Base-by-base conservation (phyloP, 1,140 invertebrate genomes). In the Lethocerus indicus region DNA sequence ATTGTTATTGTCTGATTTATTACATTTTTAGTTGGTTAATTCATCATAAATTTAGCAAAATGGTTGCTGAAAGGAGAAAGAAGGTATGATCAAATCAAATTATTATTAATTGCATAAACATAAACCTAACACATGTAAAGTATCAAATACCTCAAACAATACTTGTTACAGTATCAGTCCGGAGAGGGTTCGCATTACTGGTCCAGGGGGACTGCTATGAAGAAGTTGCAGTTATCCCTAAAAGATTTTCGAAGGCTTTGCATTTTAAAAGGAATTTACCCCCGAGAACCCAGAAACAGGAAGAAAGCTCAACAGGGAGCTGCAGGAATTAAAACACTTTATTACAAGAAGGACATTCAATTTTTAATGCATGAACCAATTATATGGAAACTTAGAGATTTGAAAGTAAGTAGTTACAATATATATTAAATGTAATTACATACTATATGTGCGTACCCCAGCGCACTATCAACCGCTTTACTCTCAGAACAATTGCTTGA, bases 201-300 rank as follows among this genome's bases (percentile, higher is more conserved):
- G 54, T 82, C 87, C 0, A 77, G 95, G 55, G 88, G 84, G 61
- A 76, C 83, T 51, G 94, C 95, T 2, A 61, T 98, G 29, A 88
- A 83, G 58, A 95, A 92, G 61, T 69, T 99, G 18, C 95, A 98
- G 61, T 64, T 99, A 1, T 83, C 83, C 25, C 69, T 98, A 12
- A 90, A 89, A 63, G 82, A 85, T 61, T 89, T 87, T 61, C 75
- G 93, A 47, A 75, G 84, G 54, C 66, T 98, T 63, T 98, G 93
- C 62, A 97, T 98, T 57, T 61, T 98, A 5, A 98, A 98, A 73
- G 95, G 96, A 1, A 93, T 99, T 49, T 98, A 98, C 70, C 96
- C 96, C 7, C 75, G 94, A 48, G 95, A 99, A 67, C 96, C 96
- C 0, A 78, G 81, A 45, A 89, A 97, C 63, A 78, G 91, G 29